Evolutionary conservation across 2,888 invertebrate species (phyloP), one percentile per base, ranked within the genome.

Genomic region (Trichacis sp.): DNA sequence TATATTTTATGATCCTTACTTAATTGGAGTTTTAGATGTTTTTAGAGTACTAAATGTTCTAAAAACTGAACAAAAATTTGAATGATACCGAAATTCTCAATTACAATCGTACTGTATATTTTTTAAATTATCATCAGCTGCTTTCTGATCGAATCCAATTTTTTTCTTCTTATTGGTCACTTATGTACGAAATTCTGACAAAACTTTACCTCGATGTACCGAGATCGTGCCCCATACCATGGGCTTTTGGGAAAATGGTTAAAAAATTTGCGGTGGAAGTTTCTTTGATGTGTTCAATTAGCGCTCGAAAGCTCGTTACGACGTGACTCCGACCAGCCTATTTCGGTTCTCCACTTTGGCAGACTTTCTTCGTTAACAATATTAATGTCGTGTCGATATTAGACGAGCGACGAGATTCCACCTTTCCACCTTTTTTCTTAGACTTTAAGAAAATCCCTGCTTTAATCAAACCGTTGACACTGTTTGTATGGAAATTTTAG

Each of bases 231-330:
- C 33, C 42, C 56, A 43, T 30, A 18, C 24, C 33, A 30, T 24
- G 48, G 40, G 8, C 24, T 8, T 24, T 24, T 3, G 8, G 24
- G 8, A 24, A 24, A 24, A 24, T 24, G 47, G 19, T 45, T 29
- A 33, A 49, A 38, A 60, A 60, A 52, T 60, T 60, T 29, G 38
- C 48, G 30, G 33, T 40, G 49, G 30, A 40, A 64, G 38, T 49
- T 43, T 53, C 24, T 45, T 18, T 36, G 20, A 47, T 51, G 47
- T 38, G 60, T 46, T 52, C 55, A 60, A 64, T 64, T 64, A 64
- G 60, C 38, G 36, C 30, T 52, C 33, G 11, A 33, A 33, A 38
- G 14, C 38, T 38, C 42, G 18, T 42, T 42, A 42, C 12, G 14
- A 15, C 2, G 15, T 42, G 17, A 42, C 17, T 42, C 4, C 4